Percentiles rank a stretch among this genome's conserved stretches.
phyloP scores from a whole-genome alignment of 2,797 vertebrate genomes.

The Scleropages formosus region DNA sequence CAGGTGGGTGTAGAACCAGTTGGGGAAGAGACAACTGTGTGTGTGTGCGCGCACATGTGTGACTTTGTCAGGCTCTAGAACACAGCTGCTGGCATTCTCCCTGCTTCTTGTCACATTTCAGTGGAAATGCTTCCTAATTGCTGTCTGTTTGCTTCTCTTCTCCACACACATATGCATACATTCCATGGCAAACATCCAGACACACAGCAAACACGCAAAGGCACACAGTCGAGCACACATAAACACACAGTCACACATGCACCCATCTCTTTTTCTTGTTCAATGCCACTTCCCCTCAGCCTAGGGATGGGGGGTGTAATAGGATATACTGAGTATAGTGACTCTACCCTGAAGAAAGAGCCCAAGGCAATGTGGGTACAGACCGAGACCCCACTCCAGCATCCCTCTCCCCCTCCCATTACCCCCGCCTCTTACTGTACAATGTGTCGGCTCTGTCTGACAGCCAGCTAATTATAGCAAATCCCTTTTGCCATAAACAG shows the following conservation, averaged over 20 bases:
- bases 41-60: neutral
- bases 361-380: constrained; percentile 17
- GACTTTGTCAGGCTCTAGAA: neutral
- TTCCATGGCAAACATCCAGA: neutral
- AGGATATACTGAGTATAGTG: constrained; percentile 49
- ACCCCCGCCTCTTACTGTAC: constrained; percentile 5
- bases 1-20: no score
- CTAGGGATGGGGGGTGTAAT: constrained; percentile 48
- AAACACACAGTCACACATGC: neutral
- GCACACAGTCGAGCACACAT: constrained; percentile 9
- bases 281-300: neutral
- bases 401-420: neutral
- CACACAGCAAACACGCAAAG: neutral
- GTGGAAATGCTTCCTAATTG: neutral
- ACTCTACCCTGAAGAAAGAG: constrained; percentile 25
- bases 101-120: neutral
- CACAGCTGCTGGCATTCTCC: neutral
- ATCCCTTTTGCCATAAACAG: constrained; percentile 53
- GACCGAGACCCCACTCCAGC: neutral
- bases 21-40: neutral
- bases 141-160: neutral
- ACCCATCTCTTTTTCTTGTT: neutral
- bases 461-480: constrained; percentile 52
- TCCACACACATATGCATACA: constrained; percentile 12
- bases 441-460: constrained; percentile 18